phyloP scores from a whole-genome alignment of 2,797 vertebrate species.

The Danio kyathit region DNA sequence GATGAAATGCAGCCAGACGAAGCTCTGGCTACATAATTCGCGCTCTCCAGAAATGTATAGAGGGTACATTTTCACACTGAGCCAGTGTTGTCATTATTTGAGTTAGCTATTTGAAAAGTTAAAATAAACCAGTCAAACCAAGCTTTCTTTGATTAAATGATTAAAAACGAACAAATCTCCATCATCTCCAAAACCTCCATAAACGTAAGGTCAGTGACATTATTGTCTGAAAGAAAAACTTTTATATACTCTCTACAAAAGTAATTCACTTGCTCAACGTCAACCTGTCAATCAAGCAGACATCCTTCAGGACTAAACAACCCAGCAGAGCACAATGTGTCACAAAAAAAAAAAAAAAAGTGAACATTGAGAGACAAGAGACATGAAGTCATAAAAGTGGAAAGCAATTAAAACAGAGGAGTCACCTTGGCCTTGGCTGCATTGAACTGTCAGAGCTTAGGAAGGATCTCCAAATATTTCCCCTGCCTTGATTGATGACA shows the following conservation, averaged over 20 bases:
- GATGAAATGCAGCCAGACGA: too few species aligned
- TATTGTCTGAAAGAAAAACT: background rate
- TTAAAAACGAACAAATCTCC: background rate
- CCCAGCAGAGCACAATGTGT: background rate
- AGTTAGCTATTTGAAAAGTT: background rate
- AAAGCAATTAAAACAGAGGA: slow-evolving; percentile 69
- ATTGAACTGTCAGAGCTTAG: slow-evolving; percentile 72
- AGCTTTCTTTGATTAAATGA: too few species aligned
- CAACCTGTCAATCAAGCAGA: slow-evolving; percentile 27
- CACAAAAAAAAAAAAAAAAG: slow-evolving; percentile 32
- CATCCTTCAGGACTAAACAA: slow-evolving; percentile 1
- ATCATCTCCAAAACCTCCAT: background rate
- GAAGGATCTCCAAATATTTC: slow-evolving; percentile 73
- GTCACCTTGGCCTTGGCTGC: slow-evolving; percentile 71
- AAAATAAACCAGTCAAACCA: background rate
- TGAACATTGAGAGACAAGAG: slow-evolving; percentile 46
- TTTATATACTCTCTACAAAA: slow-evolving; percentile 11
- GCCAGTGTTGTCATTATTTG: too few species aligned
- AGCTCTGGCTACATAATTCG: too few species aligned
- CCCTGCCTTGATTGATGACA: slow-evolving; percentile 76
- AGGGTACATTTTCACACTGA: too few species aligned
- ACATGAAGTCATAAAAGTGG: slow-evolving; percentile 62
- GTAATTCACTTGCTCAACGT: background rate
- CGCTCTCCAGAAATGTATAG: too few species aligned
- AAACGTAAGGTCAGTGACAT: background rate